These are phyloP conservation scores for Helarctos malayanus DNA, from an alignment of 2,797 vertebrate species.

Conservation along the genomic window DNA sequence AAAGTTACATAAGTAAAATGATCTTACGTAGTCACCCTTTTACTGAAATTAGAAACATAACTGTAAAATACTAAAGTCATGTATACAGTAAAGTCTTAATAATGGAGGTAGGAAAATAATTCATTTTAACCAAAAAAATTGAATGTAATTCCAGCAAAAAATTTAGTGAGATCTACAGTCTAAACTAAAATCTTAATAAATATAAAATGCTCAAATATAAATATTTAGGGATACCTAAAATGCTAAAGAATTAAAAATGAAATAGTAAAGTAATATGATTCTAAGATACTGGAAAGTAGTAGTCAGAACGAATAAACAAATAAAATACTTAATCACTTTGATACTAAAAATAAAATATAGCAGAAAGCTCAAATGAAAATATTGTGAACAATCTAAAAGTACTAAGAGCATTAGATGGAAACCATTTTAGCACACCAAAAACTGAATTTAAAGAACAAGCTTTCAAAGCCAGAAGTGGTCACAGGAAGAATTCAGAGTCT, in stretches of 20 bases:
- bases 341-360: slow-evolving; percentile 58
- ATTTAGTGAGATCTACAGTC: not conserved
- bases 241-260: slow-evolving; percentile 64
- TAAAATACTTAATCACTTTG: slow-evolving; percentile 66
- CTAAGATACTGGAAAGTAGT: slow-evolving; percentile 48
- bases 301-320: slow-evolving; percentile 57
- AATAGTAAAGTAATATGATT: slow-evolving; percentile 48
- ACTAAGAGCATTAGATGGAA: not conserved
- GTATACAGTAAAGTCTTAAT: slow-evolving; percentile 10
- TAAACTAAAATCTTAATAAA: slow-evolving; percentile 49
- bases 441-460: slow-evolving; percentile 2
- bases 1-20: not conserved
- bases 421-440: slow-evolving; percentile 1
- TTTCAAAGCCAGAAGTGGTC: slow-evolving; percentile 29
- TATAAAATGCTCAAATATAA: slow-evolving; percentile 20
- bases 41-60: slow-evolving; percentile 14
- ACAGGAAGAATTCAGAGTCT: not conserved
- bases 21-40: not conserved
- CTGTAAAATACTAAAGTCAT: slow-evolving; percentile 51
- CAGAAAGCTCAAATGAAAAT: slow-evolving; percentile 56
- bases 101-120: slow-evolving; percentile 45
- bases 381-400: slow-evolving; percentile 43
- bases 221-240: slow-evolving; percentile 25
- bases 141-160: slow-evolving; percentile 12
- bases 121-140: slow-evolving; percentile 28